Conservation (phyloP, 1,140 invertebrate genomes). For the Caenorhabditis inopinata region DNA sequence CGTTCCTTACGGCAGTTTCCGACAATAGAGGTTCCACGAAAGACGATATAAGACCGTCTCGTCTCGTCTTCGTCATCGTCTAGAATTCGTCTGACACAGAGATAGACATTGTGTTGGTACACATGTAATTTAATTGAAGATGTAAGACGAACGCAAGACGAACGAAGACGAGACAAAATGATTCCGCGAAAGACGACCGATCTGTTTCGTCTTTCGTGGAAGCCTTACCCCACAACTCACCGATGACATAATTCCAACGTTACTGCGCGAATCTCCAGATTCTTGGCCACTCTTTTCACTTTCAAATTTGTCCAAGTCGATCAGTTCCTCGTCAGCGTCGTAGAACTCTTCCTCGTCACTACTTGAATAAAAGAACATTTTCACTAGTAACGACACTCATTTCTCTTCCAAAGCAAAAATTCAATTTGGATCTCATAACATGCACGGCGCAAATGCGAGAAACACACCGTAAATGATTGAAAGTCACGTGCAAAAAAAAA, state of each 20-base stretch:
- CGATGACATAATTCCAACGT: slow-evolving; percentile 1
- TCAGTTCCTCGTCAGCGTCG: slow-evolving; percentile 42
- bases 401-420: neutral
- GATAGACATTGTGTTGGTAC: too few relatives aligned
- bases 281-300: neutral
- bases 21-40: too few relatives aligned
- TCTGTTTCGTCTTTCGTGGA: too few relatives aligned
- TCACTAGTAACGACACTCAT: neutral
- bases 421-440: neutral
- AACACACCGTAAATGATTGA: neutral
- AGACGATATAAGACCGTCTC: neutral
- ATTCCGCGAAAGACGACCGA: too few relatives aligned
- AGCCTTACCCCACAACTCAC: too few relatives aligned
- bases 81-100: too few relatives aligned
- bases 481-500: too few relatives aligned
- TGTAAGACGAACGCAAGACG: too few relatives aligned
- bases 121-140: too few relatives aligned
- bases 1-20: too few relatives aligned
- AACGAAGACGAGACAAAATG: too few relatives aligned
- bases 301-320: slow-evolving; percentile 37
- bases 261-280: neutral
- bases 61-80: neutral
- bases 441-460: neutral
- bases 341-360: slow-evolving; percentile 45
- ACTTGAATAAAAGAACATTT: neutral